Percentiles rank a stretch among this genome's conserved stretches.
phyloP scores from a whole-genome alignment of 2,113 vertebrate species.

The Datnioides undecimradiatus region DNA sequence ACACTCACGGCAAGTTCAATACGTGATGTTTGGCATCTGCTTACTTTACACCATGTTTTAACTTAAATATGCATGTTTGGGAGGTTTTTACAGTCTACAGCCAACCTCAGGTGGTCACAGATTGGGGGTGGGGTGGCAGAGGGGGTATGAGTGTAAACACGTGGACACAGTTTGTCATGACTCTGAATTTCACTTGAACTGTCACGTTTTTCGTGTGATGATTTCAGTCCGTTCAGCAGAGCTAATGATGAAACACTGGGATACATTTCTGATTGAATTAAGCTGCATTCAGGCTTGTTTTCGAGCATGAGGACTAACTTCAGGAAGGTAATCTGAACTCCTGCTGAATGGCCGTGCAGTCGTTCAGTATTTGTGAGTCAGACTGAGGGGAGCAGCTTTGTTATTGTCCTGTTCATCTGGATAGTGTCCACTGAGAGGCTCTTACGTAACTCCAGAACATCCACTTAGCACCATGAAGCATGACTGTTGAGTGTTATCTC shows the following conservation, averaged over 20 bases:
- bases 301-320: not conserved
- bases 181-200: not conserved
- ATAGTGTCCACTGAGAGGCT: constrained; percentile 68
- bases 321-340: constrained; percentile 19
- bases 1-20: rapidly evolving
- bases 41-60: not conserved
- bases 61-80: not conserved
- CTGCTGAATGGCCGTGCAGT: constrained; percentile 16
- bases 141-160: constrained; percentile 68
- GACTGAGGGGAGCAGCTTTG: constrained; percentile 62
- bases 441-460: constrained; percentile 77
- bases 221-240: not conserved
- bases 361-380: constrained; percentile 62
- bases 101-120: constrained; percentile 54
- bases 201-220: not conserved
- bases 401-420: constrained; percentile 79
- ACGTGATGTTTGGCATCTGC: not conserved
- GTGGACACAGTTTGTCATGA: constrained; percentile 65
- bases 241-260: not conserved
- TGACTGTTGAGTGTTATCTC: constrained; percentile 66
- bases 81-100: not conserved
- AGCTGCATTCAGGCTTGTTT: not conserved
- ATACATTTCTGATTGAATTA: not conserved
- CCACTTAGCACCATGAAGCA: constrained; percentile 65
- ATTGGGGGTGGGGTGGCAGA: constrained; percentile 53